Evolutionary conservation across 2,888 invertebrate genomes (phyloP), one percentile per base, ranked within the genome.

Genomic region (Loripinus fragilis): DNA sequence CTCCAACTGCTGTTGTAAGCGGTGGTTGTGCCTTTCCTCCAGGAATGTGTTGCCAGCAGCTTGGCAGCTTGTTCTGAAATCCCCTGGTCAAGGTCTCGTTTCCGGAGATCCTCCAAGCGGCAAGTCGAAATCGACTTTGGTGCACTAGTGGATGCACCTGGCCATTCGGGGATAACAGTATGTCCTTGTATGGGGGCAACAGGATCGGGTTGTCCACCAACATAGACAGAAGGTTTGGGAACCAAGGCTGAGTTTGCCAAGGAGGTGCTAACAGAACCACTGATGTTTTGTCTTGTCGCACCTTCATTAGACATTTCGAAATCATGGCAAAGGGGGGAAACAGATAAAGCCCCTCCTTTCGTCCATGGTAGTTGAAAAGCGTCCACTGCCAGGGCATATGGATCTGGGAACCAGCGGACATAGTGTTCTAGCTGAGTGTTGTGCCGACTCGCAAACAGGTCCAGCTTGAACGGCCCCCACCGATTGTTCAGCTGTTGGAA

Each of bases 21-120:
- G n/a, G 25, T 30, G 41, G 65, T 66, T 12, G 73, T 66, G 42
- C 66, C 45, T 17, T 30, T 25, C 28, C 48, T 66, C 66, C 73
- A 73, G 33, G 66, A 66, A 3, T 25, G 50, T 50, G 8, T 33
- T 52, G 52, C 52, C 12, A 71, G 33, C 10, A 73, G 33, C n/a
- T 66, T 48, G 48, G 50, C 65, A 65, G 66, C 35, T n/a, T 72
- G 55, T 35, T 71, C 35, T 23, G 52, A 70, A 70, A 70, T 2
- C 2, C n/a, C 60, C 64, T 65, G 66, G 23, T 55, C 25, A 33
- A 23, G 38, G 66, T 55, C 30, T 20, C 25, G 25, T 30, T 30
- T 25, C 76, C 55, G 30, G 75, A 75, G 60, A 75, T 35, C 71
- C 52, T 64, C 65, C 75, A 75, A 28, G 48, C 70, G 42, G 70